Evolutionary conservation across 2,113 vertebrate genomes (phyloP).

Genomic region (Corythoichthys haematopterus): DNA sequence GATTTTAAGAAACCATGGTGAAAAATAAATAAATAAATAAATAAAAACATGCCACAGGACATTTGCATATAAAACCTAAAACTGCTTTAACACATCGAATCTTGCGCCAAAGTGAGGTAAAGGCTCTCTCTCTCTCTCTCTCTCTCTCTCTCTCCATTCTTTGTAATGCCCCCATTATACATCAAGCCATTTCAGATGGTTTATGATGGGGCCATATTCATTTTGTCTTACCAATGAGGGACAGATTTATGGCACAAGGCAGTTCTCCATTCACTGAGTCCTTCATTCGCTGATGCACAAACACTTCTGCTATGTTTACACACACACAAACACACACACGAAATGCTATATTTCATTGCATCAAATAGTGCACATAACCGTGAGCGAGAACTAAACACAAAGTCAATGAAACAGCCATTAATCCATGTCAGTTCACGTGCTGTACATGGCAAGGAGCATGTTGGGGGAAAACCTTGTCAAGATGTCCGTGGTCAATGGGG

Average conservation of each 20-base stretch:
- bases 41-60: constrained; percentile 14
- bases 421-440: constrained; percentile 41
- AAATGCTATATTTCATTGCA: constrained; percentile 24
- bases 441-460: constrained; percentile 17
- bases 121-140: constrained; percentile 59
- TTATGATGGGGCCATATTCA: constrained; percentile 76
- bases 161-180: constrained; percentile 76
- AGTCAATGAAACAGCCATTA: constrained; percentile 23
- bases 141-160: constrained; percentile 42
- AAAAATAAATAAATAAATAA: neutral
- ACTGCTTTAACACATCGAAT: constrained; percentile 44
- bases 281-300: constrained; percentile 37
- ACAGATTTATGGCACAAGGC: constrained; percentile 72
- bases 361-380: constrained; percentile 24
- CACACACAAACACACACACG: constrained; percentile 35
- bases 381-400: constrained; percentile 4
- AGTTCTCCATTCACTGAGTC: constrained; percentile 63
- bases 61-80: constrained; percentile 43
- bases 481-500: constrained; percentile 39
- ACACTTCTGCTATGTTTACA: constrained; percentile 28
- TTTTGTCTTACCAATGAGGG: constrained; percentile 74
- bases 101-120: constrained; percentile 64
- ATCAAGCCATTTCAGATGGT: constrained; percentile 79
- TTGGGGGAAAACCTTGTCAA: constrained; percentile 42
- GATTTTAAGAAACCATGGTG: neutral